These are phyloP conservation scores for Auanema sp. DNA, from an alignment of 2,888 invertebrate species.

Conservation along the genomic window DNA sequence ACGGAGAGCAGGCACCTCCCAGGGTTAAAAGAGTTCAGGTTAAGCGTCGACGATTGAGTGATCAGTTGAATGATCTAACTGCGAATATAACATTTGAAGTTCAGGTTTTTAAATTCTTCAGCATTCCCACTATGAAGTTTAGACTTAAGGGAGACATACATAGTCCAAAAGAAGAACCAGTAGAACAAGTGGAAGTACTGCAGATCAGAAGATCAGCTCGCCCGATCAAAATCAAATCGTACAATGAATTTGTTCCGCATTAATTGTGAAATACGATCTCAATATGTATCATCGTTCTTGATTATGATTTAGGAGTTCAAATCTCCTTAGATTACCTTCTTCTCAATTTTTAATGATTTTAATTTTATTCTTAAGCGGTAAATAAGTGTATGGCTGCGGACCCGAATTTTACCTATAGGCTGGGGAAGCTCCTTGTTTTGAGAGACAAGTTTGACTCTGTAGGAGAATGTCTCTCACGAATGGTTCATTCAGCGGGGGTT, in stretches of 20 bases:
- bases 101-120: background rate
- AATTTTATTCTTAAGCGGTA: background rate
- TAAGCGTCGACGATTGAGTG: background rate
- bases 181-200: background rate
- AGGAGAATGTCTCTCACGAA: slow-evolving; percentile 11
- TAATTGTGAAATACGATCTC: no score
- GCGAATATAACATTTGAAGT: background rate
- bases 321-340: background rate
- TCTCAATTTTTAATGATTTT: background rate
- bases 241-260: slow-evolving; percentile 12
- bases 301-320: background rate
- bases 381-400: slow-evolving; percentile 13
- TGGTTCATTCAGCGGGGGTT: slow-evolving; percentile 21
- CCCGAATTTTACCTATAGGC: slow-evolving; percentile 10
- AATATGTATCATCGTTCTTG: background rate
- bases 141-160: background rate
- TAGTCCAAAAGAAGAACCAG: slow-evolving; percentile 6
- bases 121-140: background rate
- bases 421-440: slow-evolving; percentile 11
- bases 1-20: background rate
- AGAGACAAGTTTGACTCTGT: slow-evolving; percentile 13
- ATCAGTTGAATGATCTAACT: background rate
- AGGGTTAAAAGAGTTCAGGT: background rate
- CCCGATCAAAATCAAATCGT: slow-evolving; percentile 5
- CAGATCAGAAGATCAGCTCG: slow-evolving; percentile 16